Evolutionary conservation across 2,888 invertebrate species (phyloP).

Genomic region (Zhuqinia jingwanae): DNA sequence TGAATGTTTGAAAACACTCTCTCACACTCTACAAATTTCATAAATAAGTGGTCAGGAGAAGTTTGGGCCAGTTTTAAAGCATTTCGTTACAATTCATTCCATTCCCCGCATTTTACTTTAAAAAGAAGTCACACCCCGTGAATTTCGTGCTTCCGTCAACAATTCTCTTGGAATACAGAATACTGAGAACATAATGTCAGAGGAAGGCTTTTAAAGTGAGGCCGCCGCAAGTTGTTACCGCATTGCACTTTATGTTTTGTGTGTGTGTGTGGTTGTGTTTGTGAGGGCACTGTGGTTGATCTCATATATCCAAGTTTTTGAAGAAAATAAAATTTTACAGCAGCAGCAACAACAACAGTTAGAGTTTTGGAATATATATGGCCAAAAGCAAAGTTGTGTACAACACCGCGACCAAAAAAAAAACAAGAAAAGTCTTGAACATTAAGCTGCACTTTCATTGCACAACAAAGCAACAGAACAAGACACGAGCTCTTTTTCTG

Average conservation of each 20-base stretch:
- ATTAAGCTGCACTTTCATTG: conserved; percentile 61
- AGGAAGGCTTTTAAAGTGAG: conserved; percentile 43
- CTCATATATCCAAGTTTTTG: not conserved
- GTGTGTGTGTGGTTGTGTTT: not conserved
- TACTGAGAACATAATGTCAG: conserved; percentile 40
- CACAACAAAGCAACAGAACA: no score
- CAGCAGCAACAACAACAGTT: conserved; percentile 10
- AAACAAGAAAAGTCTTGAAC: conserved; percentile 3
- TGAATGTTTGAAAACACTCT: conserved; percentile 22
- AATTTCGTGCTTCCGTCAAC: conserved; percentile 59
- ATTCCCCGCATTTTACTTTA: conserved; percentile 14
- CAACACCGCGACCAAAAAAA: conserved; percentile 12
- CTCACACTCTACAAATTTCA: conserved; percentile 40
- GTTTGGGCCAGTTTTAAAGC: conserved; percentile 20
- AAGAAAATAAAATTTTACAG: conserved; percentile 33
- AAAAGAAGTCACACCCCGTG: conserved; percentile 56
- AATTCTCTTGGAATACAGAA: conserved; percentile 10
- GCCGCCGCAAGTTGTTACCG: conserved; percentile 42
- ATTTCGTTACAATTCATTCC: conserved; percentile 24
- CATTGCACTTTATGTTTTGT: conserved; percentile 43
- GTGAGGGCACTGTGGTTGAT: not conserved
- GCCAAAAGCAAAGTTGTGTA: conserved; percentile 41
- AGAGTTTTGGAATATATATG: no score
- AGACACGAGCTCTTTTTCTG: conserved; percentile 34
- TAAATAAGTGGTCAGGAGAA: conserved; percentile 18